Evolutionary conservation across 2,888 invertebrate genomes (phyloP).

Genomic region (Microplitis deprimator): DNA sequence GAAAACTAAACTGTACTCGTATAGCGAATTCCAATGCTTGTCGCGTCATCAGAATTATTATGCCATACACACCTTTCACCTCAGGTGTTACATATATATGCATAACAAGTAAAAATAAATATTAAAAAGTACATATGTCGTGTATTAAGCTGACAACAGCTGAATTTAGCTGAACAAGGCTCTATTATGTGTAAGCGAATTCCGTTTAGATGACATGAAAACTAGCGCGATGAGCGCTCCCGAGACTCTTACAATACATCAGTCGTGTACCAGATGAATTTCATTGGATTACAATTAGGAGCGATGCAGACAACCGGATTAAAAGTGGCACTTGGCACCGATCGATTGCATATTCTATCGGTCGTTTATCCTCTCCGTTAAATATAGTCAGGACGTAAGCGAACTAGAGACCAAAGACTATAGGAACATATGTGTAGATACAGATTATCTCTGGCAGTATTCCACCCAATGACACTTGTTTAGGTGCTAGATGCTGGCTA

Average conservation of each 20-base stretch:
- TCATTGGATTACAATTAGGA: slow-evolving; percentile 36
- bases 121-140: neutral
- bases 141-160: neutral
- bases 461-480: slow-evolving; percentile 35
- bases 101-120: neutral
- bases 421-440: too few relatives aligned
- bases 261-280: neutral
- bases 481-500: neutral
- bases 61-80: slow-evolving; percentile 50
- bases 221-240: neutral
- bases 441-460: slow-evolving; percentile 32
- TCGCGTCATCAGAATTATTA: slow-evolving; percentile 44
- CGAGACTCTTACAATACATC: too few relatives aligned
- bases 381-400: slow-evolving; percentile 59
- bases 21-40: slow-evolving; percentile 36
- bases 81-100: slow-evolving; percentile 21
- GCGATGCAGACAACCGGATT: slow-evolving; percentile 15
- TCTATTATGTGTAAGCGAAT: neutral
- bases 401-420: neutral
- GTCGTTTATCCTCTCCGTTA: slow-evolving; percentile 63
- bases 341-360: slow-evolving; percentile 63
- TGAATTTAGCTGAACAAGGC: neutral
- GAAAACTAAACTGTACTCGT: slow-evolving; percentile 32
- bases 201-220: slow-evolving; percentile 13
- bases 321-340: slow-evolving; percentile 43